phyloP scores from a whole-genome alignment of 2,888 invertebrate species.

The Suillia variegata region DNA sequence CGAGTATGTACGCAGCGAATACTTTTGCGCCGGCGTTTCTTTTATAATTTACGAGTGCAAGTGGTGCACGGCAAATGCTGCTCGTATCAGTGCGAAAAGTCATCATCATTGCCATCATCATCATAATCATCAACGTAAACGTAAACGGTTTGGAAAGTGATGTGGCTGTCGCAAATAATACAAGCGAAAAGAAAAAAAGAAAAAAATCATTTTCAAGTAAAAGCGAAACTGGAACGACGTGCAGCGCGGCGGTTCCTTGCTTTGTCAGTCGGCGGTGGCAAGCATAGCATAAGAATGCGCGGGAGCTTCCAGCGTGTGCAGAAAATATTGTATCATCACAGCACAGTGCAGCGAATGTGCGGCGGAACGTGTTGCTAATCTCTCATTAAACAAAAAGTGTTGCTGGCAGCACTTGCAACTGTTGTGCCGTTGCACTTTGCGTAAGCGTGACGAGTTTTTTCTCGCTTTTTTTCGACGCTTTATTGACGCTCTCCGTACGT shows the following conservation, averaged over 20 bases:
- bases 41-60: no score
- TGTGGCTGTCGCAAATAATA: no score
- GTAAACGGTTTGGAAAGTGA: no score
- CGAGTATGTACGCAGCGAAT: neutral
- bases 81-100: no score
- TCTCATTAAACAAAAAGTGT: neutral
- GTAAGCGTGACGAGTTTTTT: neutral
- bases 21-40: no score
- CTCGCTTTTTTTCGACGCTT: neutral
- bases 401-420: neutral
- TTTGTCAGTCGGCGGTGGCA: no score
- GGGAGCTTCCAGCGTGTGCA: neutral
- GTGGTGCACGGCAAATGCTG: no score
- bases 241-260: no score
- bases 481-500: neutral
- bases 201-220: neutral
- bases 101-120: neutral
- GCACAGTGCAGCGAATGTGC: no score
- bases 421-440: neutral
- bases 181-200: no score
- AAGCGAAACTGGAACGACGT: conserved; percentile 1
- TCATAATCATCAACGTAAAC: neutral
- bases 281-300: neutral
- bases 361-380: neutral
- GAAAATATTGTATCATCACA: no score